Base-by-base conservation (phyloP, 2,888 invertebrate genomes). In the Rhyacophila evoluta region DNA sequence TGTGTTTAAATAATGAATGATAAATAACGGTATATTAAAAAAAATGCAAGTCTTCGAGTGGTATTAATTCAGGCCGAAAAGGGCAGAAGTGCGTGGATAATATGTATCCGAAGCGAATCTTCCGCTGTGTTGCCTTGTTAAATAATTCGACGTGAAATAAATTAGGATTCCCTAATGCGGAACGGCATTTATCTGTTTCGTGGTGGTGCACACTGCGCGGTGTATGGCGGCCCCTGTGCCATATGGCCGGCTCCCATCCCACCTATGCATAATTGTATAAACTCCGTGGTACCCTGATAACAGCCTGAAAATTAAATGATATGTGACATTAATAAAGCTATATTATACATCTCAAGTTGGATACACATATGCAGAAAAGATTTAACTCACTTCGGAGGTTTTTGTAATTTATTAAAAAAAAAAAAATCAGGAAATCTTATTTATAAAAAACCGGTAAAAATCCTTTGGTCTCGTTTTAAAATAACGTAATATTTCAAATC, bases 121-220 rank as follows among this genome's bases (percentile, higher is more conserved):
- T 55, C 55, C 55, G 10, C 55, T 19, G 55, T 39, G 36, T 37
- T 75, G 27, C 75, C 37, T 29, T 28, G 69, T 75, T 68, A 75
- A 74, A 74, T 36, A 55, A 29, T 69, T 33, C 38, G 74, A 72
- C 70, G 72, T 71, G 75, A 80, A 80, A 82, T 80, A 82, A 82
- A 82, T 82, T 82, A 75, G 80, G 77, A 80, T 79, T 71, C 79
- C 74, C 74, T 81, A 81, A 82, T 79, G 80, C 77, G 82, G 80
- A 82, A 80, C 82, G 80, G 71, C 72, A 75, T 72, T 76, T 77
- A 77, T 73, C 77, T 77, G 79, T 55, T 55, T 19, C 25, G 55
- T 55, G 55, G 55, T 55, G 55, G 55, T 55, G 55, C 55, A 8
- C 71, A 72, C 77, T 69, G 25, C 33, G 71, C 74, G 69, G 6